These are phyloP conservation scores for Pelagia noctiluca DNA, from an alignment of 30 jellyfish, hydroid and myxozoan species.

Conservation along the genomic window DNA sequence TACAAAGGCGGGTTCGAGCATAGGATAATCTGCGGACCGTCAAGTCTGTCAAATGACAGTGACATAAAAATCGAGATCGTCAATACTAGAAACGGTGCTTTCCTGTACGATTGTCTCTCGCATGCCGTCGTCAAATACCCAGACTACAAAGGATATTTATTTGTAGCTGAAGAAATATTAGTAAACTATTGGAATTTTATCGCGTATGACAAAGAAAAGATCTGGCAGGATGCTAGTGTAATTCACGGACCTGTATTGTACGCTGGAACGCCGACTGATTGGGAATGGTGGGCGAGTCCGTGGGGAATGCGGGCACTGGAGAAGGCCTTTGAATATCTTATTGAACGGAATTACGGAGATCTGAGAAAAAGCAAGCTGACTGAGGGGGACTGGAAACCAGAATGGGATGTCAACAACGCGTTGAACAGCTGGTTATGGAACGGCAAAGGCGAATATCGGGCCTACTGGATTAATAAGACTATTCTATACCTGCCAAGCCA, in stretches of 20 bases:
- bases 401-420: conserved; percentile 86
- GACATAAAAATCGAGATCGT: conserved; percentile 53
- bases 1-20: conserved; percentile 82
- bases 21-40: conserved; percentile 84
- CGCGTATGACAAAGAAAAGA: conserved; percentile 35
- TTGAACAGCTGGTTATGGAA: conserved; percentile 94
- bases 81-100: conserved; percentile 91
- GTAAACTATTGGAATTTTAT: conserved; percentile 75
- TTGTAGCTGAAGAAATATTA: conserved; percentile 81
- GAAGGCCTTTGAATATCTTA: conserved; percentile 87
- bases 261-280: conserved; percentile 75
- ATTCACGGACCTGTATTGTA: conserved; percentile 83
- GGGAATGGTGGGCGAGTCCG: conserved; percentile 99
- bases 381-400: conserved; percentile 94
- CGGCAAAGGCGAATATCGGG: conserved; percentile 83
- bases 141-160: conserved; percentile 79
- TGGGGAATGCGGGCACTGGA: conserved; percentile 98
- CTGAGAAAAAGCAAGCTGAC: conserved; percentile 72
- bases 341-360: conserved; percentile 77
- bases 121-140: conserved; percentile 64
- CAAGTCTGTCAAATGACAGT: conserved; percentile 66
- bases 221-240: conserved; percentile 77
- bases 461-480: conserved; percentile 74
- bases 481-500: conserved; percentile 69
- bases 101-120: conserved; percentile 89